These are phyloP conservation scores for Hemibagrus guttatus DNA, from an alignment of 2,797 vertebrate species.

Conservation along the genomic window DNA sequence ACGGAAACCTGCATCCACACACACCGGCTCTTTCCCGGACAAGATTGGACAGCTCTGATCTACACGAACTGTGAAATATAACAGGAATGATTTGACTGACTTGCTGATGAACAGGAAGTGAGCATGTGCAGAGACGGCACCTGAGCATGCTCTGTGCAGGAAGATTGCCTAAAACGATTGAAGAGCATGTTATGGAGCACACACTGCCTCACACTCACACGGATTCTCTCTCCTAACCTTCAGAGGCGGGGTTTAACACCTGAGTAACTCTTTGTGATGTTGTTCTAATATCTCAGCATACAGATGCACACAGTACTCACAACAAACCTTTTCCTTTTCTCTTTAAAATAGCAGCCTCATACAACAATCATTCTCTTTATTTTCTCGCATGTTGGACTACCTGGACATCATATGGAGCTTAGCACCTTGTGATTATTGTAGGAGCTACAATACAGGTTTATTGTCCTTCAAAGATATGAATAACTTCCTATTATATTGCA, in stretches of 20 bases:
- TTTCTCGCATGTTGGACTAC: not conserved
- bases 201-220: not conserved
- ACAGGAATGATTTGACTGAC: conserved; percentile 4
- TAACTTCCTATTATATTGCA: not conserved
- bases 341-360: not conserved
- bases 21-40: no score
- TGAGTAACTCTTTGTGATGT: conserved; percentile 2
- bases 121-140: conserved; percentile 12
- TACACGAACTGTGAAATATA: not conserved
- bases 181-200: conserved; percentile 2
- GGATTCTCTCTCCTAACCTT: conserved; percentile 58
- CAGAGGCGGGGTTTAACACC: not conserved
- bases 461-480: not conserved
- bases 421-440: not conserved
- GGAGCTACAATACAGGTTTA: not conserved
- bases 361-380: not conserved
- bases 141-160: conserved; percentile 4
- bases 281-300: not conserved
- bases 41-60: no score
- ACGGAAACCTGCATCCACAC: no score
- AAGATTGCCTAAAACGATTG: not conserved
- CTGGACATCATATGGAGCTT: not conserved
- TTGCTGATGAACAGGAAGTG: not conserved
- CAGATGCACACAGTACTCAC: not conserved
- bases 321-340: not conserved